These are phyloP conservation scores for Lophius americanus DNA, from an alignment of 2,797 vertebrate species.

Conservation along the genomic window DNA sequence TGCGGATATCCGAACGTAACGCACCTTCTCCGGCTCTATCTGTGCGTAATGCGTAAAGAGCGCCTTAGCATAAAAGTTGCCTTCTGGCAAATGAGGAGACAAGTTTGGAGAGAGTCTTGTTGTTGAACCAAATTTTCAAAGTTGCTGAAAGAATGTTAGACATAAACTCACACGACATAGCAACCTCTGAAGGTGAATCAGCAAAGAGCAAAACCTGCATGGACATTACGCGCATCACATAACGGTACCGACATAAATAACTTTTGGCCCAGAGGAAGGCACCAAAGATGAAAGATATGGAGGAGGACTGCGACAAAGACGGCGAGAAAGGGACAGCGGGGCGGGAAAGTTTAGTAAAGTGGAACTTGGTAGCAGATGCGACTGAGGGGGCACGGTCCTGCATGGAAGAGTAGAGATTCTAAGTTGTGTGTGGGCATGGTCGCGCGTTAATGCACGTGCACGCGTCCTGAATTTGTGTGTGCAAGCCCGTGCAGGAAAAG, in stretches of 20 bases:
- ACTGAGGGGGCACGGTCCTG: conserved; percentile 80
- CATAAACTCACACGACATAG: not conserved
- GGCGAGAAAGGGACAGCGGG: conserved; percentile 34
- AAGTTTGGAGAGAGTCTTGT: conserved; percentile 27
- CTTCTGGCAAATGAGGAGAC: conserved; percentile 12
- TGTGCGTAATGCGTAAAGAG: conserved; percentile 57
- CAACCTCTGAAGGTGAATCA: not conserved
- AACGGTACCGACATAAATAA: conserved; percentile 7
- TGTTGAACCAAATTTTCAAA: not conserved
- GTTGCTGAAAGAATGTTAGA: not conserved
- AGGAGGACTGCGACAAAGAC: not conserved
- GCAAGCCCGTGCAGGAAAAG: conserved; percentile 56
- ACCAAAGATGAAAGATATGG: conserved; percentile 38
- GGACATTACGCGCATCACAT: conserved; percentile 22
- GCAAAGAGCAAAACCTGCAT: not conserved
- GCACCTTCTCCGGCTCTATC: conserved; percentile 16
- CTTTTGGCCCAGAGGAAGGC: conserved; percentile 40
- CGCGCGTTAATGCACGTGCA: conserved; percentile 14
- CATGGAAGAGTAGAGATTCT: conserved; percentile 78
- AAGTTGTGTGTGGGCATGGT: conserved; percentile 66
- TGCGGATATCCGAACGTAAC: conserved; percentile 6
- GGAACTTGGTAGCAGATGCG: conserved; percentile 83
- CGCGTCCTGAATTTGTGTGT: conserved; percentile 34
- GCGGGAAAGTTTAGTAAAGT: conserved; percentile 77
- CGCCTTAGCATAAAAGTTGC: conserved; percentile 60